These are phyloP conservation scores for Okapia johnstoni DNA, from an alignment of 2,113 vertebrate species.

Conservation along the genomic window DNA sequence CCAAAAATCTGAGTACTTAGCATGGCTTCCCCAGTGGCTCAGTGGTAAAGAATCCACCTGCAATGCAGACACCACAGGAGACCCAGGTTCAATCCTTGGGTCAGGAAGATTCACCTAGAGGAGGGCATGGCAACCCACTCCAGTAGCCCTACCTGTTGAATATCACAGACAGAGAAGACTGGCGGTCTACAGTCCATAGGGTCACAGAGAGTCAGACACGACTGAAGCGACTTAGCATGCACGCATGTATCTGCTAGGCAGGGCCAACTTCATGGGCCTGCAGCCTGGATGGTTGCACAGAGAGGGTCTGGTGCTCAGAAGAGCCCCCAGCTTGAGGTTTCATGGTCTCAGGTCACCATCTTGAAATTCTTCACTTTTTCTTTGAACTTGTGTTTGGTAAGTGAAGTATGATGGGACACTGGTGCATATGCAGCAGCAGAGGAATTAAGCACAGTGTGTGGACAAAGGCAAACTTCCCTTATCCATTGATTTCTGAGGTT, in stretches of 20 bases:
- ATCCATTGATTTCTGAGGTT: not conserved
- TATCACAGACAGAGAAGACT: not conserved
- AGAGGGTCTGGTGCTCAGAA: not conserved
- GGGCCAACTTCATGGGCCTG: not conserved
- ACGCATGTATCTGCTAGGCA: not conserved
- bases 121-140: not conserved
- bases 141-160: not conserved
- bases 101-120: not conserved
- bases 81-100: not conserved
- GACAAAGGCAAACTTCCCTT: too few relatives aligned
- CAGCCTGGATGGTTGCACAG: not conserved
- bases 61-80: not conserved
- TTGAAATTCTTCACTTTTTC: not conserved
- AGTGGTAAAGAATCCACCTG: not conserved
- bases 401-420: accelerated
- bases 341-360: not conserved
- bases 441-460: accelerated
- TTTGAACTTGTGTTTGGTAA: not conserved
- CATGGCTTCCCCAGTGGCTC: not conserved
- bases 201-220: not conserved
- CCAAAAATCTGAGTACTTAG: not conserved
- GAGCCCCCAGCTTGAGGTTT: not conserved
- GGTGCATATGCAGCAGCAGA: accelerated
- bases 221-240: not conserved
- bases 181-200: not conserved